Evolutionary conservation across 2,888 invertebrate species (phyloP).

Genomic region (Leptura quadrifasciata): DNA sequence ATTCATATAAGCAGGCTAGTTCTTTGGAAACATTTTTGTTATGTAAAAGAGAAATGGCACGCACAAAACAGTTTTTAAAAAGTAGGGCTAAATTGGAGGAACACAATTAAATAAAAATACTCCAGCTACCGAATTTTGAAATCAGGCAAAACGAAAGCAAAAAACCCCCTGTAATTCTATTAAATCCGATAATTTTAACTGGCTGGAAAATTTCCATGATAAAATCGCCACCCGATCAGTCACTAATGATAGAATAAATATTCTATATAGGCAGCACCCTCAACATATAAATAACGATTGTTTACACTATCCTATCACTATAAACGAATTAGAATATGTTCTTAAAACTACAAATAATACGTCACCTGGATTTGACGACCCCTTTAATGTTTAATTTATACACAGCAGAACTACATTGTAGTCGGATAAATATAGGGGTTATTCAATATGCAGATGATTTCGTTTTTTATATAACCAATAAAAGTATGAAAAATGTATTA

Average conservation of each 20-base stretch:
- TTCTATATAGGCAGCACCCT: not conserved
- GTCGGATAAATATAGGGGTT: too few relatives aligned
- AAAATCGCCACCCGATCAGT: not conserved
- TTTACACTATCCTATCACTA: not conserved
- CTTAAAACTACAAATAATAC: slow-evolving; percentile 26
- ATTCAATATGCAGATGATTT: too few relatives aligned
- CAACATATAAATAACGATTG: not conserved
- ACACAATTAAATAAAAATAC: too few relatives aligned
- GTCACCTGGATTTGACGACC: too few relatives aligned
- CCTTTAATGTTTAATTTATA: too few relatives aligned
- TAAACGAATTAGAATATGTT: slow-evolving; percentile 26
- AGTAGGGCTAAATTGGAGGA: not conserved
- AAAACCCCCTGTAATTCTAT: not conserved
- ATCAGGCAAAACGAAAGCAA: too few relatives aligned
- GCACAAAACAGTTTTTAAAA: too few relatives aligned
- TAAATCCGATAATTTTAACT: not conserved
- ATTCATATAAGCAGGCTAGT: not conserved
- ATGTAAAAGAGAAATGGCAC: not conserved
- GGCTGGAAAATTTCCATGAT: too few relatives aligned
- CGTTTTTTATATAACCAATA: too few relatives aligned
- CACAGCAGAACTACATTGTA: too few relatives aligned
- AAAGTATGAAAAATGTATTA: too few relatives aligned
- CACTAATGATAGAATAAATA: not conserved
- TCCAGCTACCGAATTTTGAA: too few relatives aligned
- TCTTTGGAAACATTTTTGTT: not conserved